phyloP scores from a whole-genome alignment of 2,113 vertebrate genomes.

The Panurus biarmicus region DNA sequence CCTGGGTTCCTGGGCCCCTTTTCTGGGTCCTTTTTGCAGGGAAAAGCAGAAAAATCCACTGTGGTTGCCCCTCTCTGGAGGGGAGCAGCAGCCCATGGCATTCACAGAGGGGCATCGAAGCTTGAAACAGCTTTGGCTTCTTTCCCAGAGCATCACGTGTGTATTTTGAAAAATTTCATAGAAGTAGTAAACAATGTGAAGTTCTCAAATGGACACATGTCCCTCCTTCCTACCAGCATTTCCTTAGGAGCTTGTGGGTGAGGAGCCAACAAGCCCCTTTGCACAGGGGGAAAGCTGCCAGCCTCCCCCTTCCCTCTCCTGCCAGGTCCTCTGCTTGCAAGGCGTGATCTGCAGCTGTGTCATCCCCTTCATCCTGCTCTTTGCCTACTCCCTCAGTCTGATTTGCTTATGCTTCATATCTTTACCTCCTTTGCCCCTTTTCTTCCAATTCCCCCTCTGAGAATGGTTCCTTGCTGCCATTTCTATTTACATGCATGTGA shows the following conservation, averaged over 20 bases:
- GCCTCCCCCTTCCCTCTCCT: not conserved
- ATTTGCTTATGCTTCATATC: not conserved
- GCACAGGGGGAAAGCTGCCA: not conserved
- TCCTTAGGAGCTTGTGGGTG: fast-evolving
- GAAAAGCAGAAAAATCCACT: not conserved
- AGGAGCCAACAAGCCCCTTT: not conserved
- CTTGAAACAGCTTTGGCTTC: not conserved
- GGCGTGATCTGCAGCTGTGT: not conserved
- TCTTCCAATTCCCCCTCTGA: not conserved
- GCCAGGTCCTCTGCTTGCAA: not conserved
- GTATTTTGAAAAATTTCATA: not conserved
- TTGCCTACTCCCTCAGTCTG: not conserved
- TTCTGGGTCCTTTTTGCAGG: not conserved
- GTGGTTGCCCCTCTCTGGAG: not conserved
- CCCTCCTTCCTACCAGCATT: not conserved
- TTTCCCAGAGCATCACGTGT: not conserved
- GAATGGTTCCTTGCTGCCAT: not conserved
- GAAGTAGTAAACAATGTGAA: not conserved
- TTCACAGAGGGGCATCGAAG: fast-evolving
- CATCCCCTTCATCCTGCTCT: not conserved
- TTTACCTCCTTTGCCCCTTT: not conserved
- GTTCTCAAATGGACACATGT: not conserved
- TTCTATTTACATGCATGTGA: not conserved
- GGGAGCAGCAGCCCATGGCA: not conserved
- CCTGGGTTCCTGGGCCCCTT: not conserved